Conservation (phyloP, 2,113 vertebrate genomes). For the Pseudolaguvia tuberculata region DNA sequence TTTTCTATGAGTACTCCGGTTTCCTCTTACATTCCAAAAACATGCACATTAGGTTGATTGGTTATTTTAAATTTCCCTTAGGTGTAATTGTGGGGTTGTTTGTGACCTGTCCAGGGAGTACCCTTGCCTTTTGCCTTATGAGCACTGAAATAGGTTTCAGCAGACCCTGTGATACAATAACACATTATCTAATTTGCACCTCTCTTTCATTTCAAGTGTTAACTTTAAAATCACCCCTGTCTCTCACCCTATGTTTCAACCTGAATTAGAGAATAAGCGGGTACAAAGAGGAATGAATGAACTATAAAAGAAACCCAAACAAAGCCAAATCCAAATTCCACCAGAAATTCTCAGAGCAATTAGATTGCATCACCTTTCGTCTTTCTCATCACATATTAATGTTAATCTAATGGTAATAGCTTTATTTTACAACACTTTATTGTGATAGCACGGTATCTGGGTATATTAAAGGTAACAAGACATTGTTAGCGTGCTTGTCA, state of each 20-base stretch:
- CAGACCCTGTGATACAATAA: neutral
- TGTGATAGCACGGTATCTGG: slow-evolving; percentile 24
- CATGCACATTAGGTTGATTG: too few relatives aligned
- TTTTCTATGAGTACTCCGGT: too few relatives aligned
- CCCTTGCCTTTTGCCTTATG: too few relatives aligned
- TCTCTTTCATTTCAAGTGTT: slow-evolving; percentile 12
- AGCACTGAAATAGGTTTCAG: too few relatives aligned
- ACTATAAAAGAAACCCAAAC: slow-evolving; percentile 9
- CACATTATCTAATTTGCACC: neutral
- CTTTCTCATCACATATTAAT: slow-evolving; percentile 15
- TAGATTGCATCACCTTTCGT: slow-evolving; percentile 4
- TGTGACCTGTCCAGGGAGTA: too few relatives aligned
- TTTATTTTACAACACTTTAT: slow-evolving; percentile 15
- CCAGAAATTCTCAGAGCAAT: slow-evolving; percentile 28
- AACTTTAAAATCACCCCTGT: neutral
- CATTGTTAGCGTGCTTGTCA: slow-evolving; percentile 46
- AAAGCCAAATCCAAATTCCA: neutral
- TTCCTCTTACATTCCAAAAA: too few relatives aligned
- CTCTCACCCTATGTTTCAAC: too few relatives aligned
- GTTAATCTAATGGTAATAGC: slow-evolving; percentile 7
- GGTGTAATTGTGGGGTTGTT: neutral
- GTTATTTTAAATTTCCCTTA: too few relatives aligned
- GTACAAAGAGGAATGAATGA: too few relatives aligned
- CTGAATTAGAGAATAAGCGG: too few relatives aligned
- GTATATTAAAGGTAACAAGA: slow-evolving; percentile 55